These are phyloP conservation scores for Aproaerema taeniolella DNA, from an alignment of 2,888 invertebrate genomes.

Conservation along the genomic window DNA sequence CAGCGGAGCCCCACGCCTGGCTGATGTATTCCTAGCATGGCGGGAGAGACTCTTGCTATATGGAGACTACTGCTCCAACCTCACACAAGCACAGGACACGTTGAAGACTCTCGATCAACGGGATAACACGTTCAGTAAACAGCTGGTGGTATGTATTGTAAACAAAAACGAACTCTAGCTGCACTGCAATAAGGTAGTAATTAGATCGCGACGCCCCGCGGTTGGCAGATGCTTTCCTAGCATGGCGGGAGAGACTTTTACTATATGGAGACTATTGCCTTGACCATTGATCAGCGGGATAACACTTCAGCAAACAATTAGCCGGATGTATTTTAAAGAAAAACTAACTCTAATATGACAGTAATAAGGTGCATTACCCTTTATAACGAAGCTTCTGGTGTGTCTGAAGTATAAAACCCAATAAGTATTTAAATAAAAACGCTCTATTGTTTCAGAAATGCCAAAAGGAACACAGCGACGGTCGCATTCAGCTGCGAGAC, in stretches of 20 bases:
- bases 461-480: conserved; percentile 95
- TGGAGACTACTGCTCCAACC: conserved; percentile 96
- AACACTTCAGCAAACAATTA: conserved; percentile 81
- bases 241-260: conserved; percentile 93
- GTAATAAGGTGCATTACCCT: too few relatives aligned
- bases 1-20: conserved; percentile 72
- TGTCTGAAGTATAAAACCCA: too few relatives aligned
- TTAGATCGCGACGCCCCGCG: conserved; percentile 60
- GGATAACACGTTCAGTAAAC: conserved; percentile 80
- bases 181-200: too few relatives aligned
- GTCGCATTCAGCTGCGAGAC: conserved; percentile 95
- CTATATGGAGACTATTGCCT: conserved; percentile 98
- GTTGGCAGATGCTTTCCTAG: conserved; percentile 91
- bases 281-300: conserved; percentile 83
- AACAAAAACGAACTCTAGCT: too few relatives aligned
- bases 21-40: conserved; percentile 93
- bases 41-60: conserved; percentile 94
- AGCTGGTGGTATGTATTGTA: conserved; percentile 80
- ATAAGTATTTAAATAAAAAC: too few relatives aligned
- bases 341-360: too few relatives aligned
- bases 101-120: conserved; percentile 86
- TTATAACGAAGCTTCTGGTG: too few relatives aligned
- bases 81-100: conserved; percentile 91
- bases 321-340: conserved; percentile 79
- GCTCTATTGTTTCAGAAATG: conserved; percentile 92